Conservation (phyloP, 2,113 vertebrate species). For the Cettia cetti region DNA sequence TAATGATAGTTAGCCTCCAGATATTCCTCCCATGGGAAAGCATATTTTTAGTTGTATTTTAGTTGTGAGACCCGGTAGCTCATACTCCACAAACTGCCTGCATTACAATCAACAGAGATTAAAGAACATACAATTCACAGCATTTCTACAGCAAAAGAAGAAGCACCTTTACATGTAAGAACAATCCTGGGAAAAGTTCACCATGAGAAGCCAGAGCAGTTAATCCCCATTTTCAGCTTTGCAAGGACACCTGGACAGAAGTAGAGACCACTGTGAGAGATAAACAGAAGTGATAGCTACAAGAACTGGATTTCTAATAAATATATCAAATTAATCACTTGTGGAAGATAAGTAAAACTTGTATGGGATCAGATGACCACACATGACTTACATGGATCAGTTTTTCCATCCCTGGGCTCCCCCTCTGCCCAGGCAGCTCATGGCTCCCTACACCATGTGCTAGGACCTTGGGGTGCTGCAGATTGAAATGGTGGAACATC, state of each 20-base stretch:
- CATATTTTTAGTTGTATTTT: background rate
- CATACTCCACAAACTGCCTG: background rate
- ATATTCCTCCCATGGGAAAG: background rate
- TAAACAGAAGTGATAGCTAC: background rate
- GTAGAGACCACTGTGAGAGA: rapidly evolving
- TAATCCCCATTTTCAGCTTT: background rate
- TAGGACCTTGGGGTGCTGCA: background rate
- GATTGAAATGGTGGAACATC: background rate
- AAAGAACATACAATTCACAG: background rate
- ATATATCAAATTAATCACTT: background rate
- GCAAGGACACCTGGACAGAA: background rate
- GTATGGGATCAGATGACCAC: background rate
- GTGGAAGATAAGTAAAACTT: background rate
- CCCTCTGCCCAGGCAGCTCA: background rate
- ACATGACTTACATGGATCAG: background rate
- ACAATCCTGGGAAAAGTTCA: background rate
- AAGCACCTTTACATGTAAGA: background rate
- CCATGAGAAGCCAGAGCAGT: background rate
- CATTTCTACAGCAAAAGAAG: background rate
- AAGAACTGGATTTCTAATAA: background rate
- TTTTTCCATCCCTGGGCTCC: background rate
- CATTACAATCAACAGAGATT: background rate
- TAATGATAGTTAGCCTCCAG: background rate
- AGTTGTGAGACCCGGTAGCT: background rate
- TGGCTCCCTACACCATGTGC: background rate